Percentiles rank a stretch among this genome's conserved stretches.
These are phyloP conservation scores for Ailurus styani DNA, from an alignment of 2,113 vertebrate species.

Conservation along the genomic window DNA sequence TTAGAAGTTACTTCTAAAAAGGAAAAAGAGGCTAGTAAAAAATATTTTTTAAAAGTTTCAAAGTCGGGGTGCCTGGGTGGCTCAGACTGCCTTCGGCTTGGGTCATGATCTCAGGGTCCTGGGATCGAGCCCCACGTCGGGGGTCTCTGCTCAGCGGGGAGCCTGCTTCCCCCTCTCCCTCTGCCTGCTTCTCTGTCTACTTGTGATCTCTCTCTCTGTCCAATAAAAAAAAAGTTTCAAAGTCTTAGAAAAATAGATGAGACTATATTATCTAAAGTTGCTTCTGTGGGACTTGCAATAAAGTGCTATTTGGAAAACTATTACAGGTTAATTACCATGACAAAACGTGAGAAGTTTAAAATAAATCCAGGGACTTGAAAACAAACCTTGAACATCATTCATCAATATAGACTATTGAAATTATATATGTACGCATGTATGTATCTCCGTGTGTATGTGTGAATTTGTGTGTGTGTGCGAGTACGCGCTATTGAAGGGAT, in stretches of 20 bases:
- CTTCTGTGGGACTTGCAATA: not conserved
- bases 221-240: not conserved
- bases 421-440: not conserved
- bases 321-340: not conserved
- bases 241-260: not conserved
- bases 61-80: no score
- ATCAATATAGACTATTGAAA: not conserved
- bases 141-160: no score
- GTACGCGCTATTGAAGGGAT: not conserved
- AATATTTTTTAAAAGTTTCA: not conserved
- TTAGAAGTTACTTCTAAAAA: not conserved
- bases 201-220: no score
- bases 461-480: not conserved
- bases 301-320: not conserved
- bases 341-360: not conserved
- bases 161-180: no score
- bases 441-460: not conserved
- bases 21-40: not conserved
- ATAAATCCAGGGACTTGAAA: not conserved
- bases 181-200: no score
- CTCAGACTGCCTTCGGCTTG: no score
- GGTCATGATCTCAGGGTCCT: no score
- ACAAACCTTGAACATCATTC: not conserved
- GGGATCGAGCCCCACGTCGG: no score
- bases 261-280: not conserved